Base-by-base conservation (phyloP, 53 echinoderm and acorn worm species). In the Actinopyga echinites region DNA sequence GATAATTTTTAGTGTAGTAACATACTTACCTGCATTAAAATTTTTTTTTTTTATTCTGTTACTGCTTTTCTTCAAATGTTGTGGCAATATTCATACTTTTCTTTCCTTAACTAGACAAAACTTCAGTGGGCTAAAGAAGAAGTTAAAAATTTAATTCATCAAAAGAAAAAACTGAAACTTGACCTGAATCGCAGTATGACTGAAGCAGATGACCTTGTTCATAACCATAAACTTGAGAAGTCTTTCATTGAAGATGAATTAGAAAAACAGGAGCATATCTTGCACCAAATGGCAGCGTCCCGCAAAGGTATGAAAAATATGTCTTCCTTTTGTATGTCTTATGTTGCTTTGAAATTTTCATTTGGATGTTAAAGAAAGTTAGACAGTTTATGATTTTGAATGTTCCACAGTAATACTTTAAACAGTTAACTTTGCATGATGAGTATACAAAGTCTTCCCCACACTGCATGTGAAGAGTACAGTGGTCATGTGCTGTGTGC, bases 111-210 rank as follows among this genome's bases (percentile, higher is more conserved):
- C 25, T 57, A 93, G 93, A 88, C 83, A 35, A 91, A 93, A 74
- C 82, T 93, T 32, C 88, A 91, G 15, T 93, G 93, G 93, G 29
- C 88, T 30, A 83, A 88, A 35, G 83, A 80, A 67, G 93, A 91
- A 67, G 45, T 88, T 12, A 78, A 64, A 25, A 69, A 26, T 30
- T 75, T 59, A 71, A 66, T 82, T 7, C 42, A 55, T 8, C 45
- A 77, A 20, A 85, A 86, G 80, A 81, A 56, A 43, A 85, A 63
- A 64, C 64, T 93, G 34, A 86, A 83, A 58, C 37, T 66, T 0
- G 81, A 86, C 26, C 61, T 93, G 54, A 83, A 93, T 82, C 83
- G 83, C n/a, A 93, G 91, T 45, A 61, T 83, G 0, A 75, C 66
- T 23, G 86, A 93, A 52, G 38, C 85, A 2, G 64, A 91, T 5